Evolutionary conservation across 2,888 invertebrate species (phyloP), one percentile per base, ranked within the genome.

Genomic region (Gastrophysa polygoni): DNA sequence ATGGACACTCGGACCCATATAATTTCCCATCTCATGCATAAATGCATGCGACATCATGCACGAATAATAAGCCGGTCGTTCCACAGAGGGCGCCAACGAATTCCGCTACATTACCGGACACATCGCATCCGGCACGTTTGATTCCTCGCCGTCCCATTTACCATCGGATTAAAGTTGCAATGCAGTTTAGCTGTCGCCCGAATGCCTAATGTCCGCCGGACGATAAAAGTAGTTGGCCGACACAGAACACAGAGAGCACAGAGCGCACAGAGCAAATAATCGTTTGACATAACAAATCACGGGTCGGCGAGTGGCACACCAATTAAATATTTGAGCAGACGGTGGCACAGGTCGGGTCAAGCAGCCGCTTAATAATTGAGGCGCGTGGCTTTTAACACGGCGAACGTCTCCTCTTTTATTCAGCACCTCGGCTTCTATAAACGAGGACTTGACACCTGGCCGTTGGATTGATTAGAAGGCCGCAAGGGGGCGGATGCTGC

Each of bases 341-440:
- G 76, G 75, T 77, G 75, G 14, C 14, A 3, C 77, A 74, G 75
- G 74, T 71, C 78, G 79, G 81, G 80, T 80, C 80, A 81, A 81
- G 80, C 79, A 79, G 79, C 73, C 72, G 76, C 75, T 82, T 80
- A 81, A 82, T 82, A 81, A 81, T 82, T 81, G 80, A 82, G 73
- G 76, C 77, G 78, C 78, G 79, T 80, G 80, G 81, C 81, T 82
- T 82, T 82, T 82, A 81, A 81, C 81, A 81, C 81, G 75, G 80
- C 79, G 77, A 77, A 76, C 77, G 78, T 72, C 80, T 80, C 74
- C 77, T 82, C 81, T 81, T 82, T 82, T 82, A 82, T 82, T 81
- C 81, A 82, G 71, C 69, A 80, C 77, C 79, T 78, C 74, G 77
- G 80, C 78, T 80, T 78, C 80, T 77, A 78, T 79, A 80, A 80